Evolutionary conservation across 2,797 vertebrate species (phyloP), one percentile per base, ranked within the genome.

Genomic region (Furcifer pardalis): DNA sequence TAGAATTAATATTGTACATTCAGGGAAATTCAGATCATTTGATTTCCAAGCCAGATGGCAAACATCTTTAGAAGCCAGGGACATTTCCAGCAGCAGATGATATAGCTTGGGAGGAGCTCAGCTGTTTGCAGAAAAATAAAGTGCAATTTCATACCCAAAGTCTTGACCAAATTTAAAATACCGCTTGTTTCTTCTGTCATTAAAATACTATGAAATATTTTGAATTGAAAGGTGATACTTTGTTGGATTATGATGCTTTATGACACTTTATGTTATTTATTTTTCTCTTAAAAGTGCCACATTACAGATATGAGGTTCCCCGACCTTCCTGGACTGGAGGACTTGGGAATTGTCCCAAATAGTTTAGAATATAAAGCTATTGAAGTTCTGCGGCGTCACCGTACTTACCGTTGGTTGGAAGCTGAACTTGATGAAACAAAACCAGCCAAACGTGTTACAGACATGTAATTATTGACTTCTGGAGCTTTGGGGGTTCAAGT

Each of bases 311-410:
- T 96, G 97, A 96, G 88, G 42, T 93, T 96, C 85, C 97, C 97
- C 1, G 97, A 96, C 49, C 97, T 99, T 75, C 98, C 98, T 2
- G 97, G 98, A 82, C 95, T 99, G 84, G 97, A 98, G 90, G 98
- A 99, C 89, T 96, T 99, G 21, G 97, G 97, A 1, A 96, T 99
- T 89, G 89, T 95, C 5, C 94, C 97, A 21, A 86, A 95, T 6
- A 81, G 97, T 0, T 92, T 99, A 65, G 98, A 99, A 71, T 96
- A 97, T 90, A 98, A 93, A 92, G 97, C 98, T 21, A 98, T 99
- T 0, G 98, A 99, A 93, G 96, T 98, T 82, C 94, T 99, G 88
- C 97, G 98, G 46, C 97, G 97, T 30, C 98, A 99, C 87, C 98
- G 98, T 37, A 94, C 94, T 5, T 98, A 91, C 95, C 97, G 98